Percentiles rank a stretch among this genome's conserved stretches.
Evolutionary conservation across 1,140 invertebrate genomes (phyloP).

Genomic region (Heliconius hermathena): DNA sequence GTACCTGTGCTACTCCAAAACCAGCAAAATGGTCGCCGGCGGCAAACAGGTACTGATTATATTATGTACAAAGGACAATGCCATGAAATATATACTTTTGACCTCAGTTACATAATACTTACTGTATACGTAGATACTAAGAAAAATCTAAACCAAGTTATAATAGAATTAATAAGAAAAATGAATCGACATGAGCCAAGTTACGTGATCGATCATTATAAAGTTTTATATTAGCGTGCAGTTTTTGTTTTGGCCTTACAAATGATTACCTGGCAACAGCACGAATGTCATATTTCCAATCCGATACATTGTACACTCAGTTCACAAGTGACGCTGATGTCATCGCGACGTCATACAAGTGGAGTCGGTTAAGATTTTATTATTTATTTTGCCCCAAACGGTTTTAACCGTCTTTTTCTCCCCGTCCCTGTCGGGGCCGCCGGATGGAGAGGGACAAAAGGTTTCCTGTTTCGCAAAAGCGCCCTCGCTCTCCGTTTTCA

Average conservation of each 20-base stretch:
- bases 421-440: slow-evolving; percentile 57
- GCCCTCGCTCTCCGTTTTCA: slow-evolving; percentile 54
- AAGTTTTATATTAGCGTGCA: slow-evolving; percentile 28
- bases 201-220: slow-evolving; percentile 26
- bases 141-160: neutral
- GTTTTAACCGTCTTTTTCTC: slow-evolving; percentile 69
- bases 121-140: neutral
- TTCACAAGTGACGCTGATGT: slow-evolving; percentile 76
- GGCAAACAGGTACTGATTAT: slow-evolving; percentile 73
- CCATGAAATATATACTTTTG: neutral
- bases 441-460: slow-evolving; percentile 53
- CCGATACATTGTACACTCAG: slow-evolving; percentile 57
- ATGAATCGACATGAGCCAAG: neutral
- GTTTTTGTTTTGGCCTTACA: slow-evolving; percentile 21
- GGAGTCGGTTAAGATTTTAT: slow-evolving; percentile 65
- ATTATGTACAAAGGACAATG: slow-evolving; percentile 40
- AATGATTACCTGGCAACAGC: slow-evolving; percentile 57
- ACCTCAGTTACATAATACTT: slow-evolving; percentile 18
- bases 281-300: slow-evolving; percentile 19
- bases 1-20: slow-evolving; percentile 57
- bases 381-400: slow-evolving; percentile 74
- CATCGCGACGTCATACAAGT: slow-evolving; percentile 64
- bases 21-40: slow-evolving; percentile 73
- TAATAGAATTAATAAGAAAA: neutral
- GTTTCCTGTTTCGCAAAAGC: slow-evolving; percentile 65